A percentile compares a stretch with the other conserved stretches of the same genome.
Conservation (phyloP, 2,113 vertebrate species). For the Astur gentilis region DNA sequence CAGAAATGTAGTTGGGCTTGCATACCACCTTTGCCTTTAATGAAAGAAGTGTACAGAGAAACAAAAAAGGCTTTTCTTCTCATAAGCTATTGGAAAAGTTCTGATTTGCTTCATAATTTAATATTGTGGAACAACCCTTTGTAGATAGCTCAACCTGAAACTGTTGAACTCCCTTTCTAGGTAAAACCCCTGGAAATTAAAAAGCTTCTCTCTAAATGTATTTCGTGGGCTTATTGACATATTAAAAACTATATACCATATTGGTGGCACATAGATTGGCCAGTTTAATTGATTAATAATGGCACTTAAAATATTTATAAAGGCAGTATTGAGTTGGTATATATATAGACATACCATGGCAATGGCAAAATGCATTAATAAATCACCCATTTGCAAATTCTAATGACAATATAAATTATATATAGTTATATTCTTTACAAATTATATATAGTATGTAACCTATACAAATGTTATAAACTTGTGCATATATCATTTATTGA, state of each 20-base stretch:
- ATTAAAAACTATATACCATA: slow-evolving; percentile 21
- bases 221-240: slow-evolving; percentile 31
- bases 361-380: slow-evolving; percentile 35
- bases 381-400: background rate
- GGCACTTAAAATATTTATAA: slow-evolving; percentile 57
- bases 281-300: slow-evolving; percentile 60
- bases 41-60: background rate
- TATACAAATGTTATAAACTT: background rate
- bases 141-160: slow-evolving; percentile 15
- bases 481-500: background rate
- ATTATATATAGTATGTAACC: background rate
- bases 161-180: slow-evolving; percentile 1
- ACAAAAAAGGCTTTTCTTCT: background rate
- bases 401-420: background rate
- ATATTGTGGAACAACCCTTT: slow-evolving; percentile 3
- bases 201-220: slow-evolving; percentile 43
- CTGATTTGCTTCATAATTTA: background rate
- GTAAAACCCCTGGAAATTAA: slow-evolving; percentile 25
- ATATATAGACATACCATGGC: background rate
- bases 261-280: slow-evolving; percentile 10
- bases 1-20: background rate
- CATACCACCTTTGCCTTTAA: background rate
- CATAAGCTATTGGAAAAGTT: background rate
- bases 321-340: slow-evolving; percentile 13
- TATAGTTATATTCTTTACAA: background rate